Percentiles rank a stretch among this genome's conserved stretches.
These are phyloP conservation scores for Squalus acanthias DNA, from an alignment of 2,797 vertebrate genomes.

Conservation along the genomic window DNA sequence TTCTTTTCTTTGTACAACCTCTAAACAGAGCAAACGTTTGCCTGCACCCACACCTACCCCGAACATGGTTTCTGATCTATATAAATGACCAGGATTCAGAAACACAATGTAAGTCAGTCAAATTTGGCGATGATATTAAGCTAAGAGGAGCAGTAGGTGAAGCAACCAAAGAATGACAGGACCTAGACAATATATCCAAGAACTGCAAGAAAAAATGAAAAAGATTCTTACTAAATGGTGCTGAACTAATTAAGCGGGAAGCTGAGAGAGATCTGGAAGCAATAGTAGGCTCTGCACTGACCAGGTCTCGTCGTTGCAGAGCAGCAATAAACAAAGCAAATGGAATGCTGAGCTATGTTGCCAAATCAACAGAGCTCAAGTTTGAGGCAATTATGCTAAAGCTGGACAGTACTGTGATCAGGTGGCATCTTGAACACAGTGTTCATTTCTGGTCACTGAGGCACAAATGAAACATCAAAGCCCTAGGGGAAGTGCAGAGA, in stretches of 20 bases:
- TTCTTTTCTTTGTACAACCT: not conserved
- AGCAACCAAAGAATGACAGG: too few species aligned
- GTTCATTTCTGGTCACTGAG: not conserved
- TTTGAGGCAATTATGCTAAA: not conserved
- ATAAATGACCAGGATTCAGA: not conserved
- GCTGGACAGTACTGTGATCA: not conserved
- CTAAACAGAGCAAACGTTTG: not conserved
- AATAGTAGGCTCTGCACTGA: not conserved
- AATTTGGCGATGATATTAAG: not conserved
- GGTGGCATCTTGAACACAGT: not conserved
- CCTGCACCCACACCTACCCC: too few species aligned
- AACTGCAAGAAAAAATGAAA: too few species aligned
- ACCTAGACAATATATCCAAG: too few species aligned
- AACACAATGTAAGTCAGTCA: not conserved
- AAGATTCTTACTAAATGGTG: too few species aligned
- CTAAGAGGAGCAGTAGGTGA: not conserved
- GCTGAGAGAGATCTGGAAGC: too few species aligned
- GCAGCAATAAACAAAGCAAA: not conserved
- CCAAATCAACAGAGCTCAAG: not conserved
- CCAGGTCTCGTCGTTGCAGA: not conserved
- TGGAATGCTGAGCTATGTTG: not conserved
- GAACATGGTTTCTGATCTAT: not conserved
- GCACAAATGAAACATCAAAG: not conserved
- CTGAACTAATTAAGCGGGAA: too few species aligned
- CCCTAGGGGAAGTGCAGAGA: not conserved